phyloP scores from a whole-genome alignment of 2,113 vertebrate genomes.

The Thermophis baileyi region DNA sequence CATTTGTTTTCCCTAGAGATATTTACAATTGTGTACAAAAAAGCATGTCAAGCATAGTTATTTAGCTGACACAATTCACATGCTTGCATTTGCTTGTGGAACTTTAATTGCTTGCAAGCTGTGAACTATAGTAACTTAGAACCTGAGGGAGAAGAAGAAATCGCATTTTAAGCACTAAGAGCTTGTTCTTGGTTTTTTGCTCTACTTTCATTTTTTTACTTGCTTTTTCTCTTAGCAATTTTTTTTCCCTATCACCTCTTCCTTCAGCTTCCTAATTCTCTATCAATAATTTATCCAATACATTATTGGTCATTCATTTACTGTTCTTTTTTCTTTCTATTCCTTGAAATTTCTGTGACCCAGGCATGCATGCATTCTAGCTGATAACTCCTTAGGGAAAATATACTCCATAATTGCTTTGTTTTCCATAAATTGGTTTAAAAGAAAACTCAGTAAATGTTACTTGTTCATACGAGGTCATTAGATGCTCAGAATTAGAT shows the following conservation, averaged over 20 bases:
- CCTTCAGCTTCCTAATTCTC: neutral
- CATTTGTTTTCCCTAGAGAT: neutral
- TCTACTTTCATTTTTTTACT: neutral
- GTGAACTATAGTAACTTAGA: neutral
- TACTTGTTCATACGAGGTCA: neutral
- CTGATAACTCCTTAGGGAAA: neutral
- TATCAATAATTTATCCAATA: neutral
- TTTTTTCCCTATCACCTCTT: neutral
- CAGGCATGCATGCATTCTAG: neutral
- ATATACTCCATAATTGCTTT: neutral
- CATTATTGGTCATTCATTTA: neutral
- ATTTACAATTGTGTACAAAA: neutral
- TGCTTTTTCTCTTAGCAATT: neutral
- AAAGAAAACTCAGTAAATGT: neutral
- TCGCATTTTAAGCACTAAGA: neutral
- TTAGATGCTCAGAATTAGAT: neutral
- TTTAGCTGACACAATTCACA: neutral
- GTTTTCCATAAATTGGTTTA: neutral
- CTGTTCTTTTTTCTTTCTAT: neutral
- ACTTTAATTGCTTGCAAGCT: conserved; percentile 10
- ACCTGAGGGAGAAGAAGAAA: neutral
- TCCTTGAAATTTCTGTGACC: neutral
- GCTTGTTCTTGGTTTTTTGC: neutral
- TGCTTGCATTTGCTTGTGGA: neutral
- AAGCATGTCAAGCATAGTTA: neutral